Base-by-base conservation (phyloP, 2,113 vertebrate genomes). In the Aegotheles bennettii region DNA sequence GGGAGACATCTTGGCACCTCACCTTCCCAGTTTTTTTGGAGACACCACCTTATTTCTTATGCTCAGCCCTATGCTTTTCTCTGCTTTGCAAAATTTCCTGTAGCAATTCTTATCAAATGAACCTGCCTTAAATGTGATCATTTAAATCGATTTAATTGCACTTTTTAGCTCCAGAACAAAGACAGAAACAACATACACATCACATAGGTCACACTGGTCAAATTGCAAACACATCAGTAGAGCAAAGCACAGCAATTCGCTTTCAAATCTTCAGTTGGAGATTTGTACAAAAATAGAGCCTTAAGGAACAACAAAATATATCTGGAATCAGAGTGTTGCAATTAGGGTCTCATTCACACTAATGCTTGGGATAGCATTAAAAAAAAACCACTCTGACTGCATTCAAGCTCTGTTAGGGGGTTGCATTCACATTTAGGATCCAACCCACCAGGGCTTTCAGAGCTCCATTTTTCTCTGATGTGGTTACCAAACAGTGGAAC, bases 401-500 rank as follows among this genome's bases (percentile, higher is more conserved):
- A 68, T 78, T 71, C 68, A 86, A 70, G 47, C 79, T 86, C 68
- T 84, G 76, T 89, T 96, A 96, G 94, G 83, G 93, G 83, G 79
- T 87, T 96, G 54, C 69, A 43, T 84, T 80, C 83, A 89, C 83
- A 95, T 96, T 93, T 81, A 59, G 56, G 74, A 87, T 92, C 76
- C 79, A 92, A 87, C 29, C 88, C 64, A 0, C 53, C 47, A 64
- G 60, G 63, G 60, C 89, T 85, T 92, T 94, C 64, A 94, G 90
- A 96, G 76, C n/a, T 84, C 84, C 53, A 31, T 71, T 90, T 75
- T 78, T 31, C 76, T 94, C 85, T 93, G 79, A 93, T 96, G 95
- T 96, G 95, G 93, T 96, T 95, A 95, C 92, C 65, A 71, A 95
- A 93, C 71, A 92, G 88, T 93, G 93, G 92, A 97, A 96, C 88